Conservation (phyloP, 2,888 invertebrate genomes). For the Ernsta delagoae region DNA sequence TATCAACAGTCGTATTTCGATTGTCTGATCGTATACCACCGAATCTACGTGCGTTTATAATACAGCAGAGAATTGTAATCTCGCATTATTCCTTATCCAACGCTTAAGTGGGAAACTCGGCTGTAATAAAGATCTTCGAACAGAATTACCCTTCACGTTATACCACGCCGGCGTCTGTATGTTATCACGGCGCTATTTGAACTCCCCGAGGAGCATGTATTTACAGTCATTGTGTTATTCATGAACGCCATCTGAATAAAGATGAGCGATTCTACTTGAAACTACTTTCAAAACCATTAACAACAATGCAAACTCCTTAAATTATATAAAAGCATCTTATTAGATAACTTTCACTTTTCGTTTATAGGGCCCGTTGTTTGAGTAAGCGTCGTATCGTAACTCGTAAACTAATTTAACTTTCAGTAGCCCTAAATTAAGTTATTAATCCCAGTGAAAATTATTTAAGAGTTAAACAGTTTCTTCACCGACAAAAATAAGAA, state of each 20-base stretch:
- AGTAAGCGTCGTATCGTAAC: conserved; percentile 32
- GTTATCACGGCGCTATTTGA: conserved; percentile 63
- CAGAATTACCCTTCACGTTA: conserved; percentile 56
- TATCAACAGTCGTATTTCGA: conserved; percentile 10
- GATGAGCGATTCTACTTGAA: conserved; percentile 64
- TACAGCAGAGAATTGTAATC: conserved; percentile 53
- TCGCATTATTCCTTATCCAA: conserved; percentile 62
- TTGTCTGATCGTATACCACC: conserved; percentile 5
- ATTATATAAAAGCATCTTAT: conserved; percentile 31
- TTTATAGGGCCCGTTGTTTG: conserved; percentile 26
- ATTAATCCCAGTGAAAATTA: conserved; percentile 27
- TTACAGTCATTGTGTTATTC: conserved; percentile 76
- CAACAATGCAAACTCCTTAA: conserved; percentile 44
- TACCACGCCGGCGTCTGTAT: conserved; percentile 47
- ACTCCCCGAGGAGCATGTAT: conserved; percentile 64
- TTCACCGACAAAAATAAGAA: conserved; percentile 3
- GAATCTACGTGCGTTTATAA: conserved; percentile 41
- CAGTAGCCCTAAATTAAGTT: conserved; percentile 26
- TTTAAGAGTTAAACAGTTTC: conserved; percentile 27
- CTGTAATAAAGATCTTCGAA: conserved; percentile 70
- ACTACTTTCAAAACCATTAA: conserved; percentile 59
- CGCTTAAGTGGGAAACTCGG: conserved; percentile 61
- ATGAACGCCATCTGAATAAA: conserved; percentile 77
- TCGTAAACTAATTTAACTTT: conserved; percentile 37
- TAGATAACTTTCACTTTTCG: conserved; percentile 28